Conservation (phyloP, 1,140 invertebrate genomes). For the Lineus longissimus region DNA sequence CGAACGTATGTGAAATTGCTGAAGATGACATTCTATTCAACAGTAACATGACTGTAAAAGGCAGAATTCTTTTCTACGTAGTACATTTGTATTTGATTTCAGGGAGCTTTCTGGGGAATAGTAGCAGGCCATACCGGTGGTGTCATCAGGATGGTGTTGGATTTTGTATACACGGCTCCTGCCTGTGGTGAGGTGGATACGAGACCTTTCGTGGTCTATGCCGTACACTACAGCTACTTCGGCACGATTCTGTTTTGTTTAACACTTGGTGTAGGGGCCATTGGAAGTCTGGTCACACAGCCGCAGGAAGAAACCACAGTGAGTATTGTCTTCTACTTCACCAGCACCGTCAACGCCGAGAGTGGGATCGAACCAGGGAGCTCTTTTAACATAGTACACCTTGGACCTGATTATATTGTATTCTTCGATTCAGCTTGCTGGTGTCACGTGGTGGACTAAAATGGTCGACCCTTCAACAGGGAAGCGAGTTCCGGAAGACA, state of each 20-base stretch:
- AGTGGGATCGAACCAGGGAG: not conserved
- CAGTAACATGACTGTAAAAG: too few species aligned
- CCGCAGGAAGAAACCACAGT: constrained; percentile 34
- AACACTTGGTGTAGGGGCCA: constrained; percentile 36
- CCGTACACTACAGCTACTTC: constrained; percentile 52
- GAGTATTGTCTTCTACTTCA: constrained; percentile 8
- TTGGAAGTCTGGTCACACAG: constrained; percentile 39
- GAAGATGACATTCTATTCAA: too few species aligned
- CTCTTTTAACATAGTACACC: not conserved
- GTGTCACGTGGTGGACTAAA: constrained; percentile 34
- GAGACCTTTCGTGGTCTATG: constrained; percentile 32
- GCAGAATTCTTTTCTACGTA: too few species aligned
- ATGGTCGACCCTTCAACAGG: constrained; percentile 9
- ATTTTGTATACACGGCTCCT: constrained; percentile 47
- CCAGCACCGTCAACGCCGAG: not conserved
- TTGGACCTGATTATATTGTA: not conserved
- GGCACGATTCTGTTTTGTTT: constrained; percentile 39
- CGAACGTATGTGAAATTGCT: too few species aligned
- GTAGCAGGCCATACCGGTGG: constrained; percentile 56
- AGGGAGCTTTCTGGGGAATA: constrained; percentile 62
- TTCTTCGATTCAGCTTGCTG: constrained; percentile 22
- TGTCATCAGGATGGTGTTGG: constrained; percentile 47
- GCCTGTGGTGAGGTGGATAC: constrained; percentile 42
- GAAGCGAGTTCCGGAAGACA: not conserved
- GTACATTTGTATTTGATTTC: too few species aligned